These are phyloP conservation scores for Microplitis mediator DNA, from an alignment of 1,140 invertebrate genomes.

Conservation along the genomic window DNA sequence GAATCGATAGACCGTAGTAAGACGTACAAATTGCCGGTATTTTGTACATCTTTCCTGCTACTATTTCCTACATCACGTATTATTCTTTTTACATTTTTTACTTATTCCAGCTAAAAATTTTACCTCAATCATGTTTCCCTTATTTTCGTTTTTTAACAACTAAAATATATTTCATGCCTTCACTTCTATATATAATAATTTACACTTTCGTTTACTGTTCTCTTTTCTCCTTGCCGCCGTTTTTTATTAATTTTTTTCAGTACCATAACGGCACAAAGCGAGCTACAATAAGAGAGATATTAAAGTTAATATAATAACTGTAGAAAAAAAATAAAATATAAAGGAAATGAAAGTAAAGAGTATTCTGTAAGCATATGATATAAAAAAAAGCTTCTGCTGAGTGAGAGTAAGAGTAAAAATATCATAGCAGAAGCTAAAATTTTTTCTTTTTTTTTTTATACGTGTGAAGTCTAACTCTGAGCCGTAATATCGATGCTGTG, in stretches of 20 bases:
- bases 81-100: not conserved
- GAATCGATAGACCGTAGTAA: constrained; percentile 21
- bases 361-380: too few species aligned
- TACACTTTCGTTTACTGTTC: not conserved
- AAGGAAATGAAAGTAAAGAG: too few species aligned
- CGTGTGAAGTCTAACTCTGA: constrained; percentile 7
- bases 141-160: not conserved
- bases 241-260: not conserved
- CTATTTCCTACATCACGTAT: constrained; percentile 2
- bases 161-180: not conserved
- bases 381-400: not conserved
- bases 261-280: too few species aligned
- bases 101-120: not conserved
- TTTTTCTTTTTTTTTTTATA: not conserved
- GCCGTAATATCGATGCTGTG: constrained; percentile 30
- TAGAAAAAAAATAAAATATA: not conserved
- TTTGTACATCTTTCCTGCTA: constrained; percentile 9
- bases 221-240: too few species aligned
- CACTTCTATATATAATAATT: not conserved
- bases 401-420: not conserved
- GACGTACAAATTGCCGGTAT: constrained; percentile 18
- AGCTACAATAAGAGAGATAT: not conserved
- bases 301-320: constrained; percentile 11
- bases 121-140: too few species aligned
- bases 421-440: not conserved